A percentile compares a stretch with the other conserved stretches of the same genome.
Conservation (phyloP, 2,113 vertebrate genomes). For the Zosterops borbonicus region DNA sequence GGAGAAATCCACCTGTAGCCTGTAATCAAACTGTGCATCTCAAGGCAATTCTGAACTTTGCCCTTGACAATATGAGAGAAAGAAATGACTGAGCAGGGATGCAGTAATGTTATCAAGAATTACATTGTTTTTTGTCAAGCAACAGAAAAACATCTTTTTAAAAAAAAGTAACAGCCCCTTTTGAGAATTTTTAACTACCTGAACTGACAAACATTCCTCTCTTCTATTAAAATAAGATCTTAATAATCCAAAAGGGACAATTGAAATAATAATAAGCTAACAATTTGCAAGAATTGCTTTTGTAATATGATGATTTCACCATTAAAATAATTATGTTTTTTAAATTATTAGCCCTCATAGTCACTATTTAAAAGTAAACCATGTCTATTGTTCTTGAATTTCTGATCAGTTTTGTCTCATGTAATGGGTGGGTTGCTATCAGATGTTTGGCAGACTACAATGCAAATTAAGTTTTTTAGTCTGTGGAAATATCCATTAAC, state of each 20-base stretch:
- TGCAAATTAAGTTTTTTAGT: constrained; percentile 23
- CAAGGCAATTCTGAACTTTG: neutral
- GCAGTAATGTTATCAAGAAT: neutral
- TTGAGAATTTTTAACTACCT: neutral
- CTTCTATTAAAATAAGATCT: neutral
- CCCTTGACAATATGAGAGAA: neutral
- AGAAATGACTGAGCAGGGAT: neutral
- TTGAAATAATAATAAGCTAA: neutral
- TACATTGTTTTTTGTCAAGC: neutral
- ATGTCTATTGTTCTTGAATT: neutral
- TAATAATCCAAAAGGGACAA: neutral
- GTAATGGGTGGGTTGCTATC: neutral
- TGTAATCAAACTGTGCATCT: neutral
- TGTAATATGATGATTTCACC: neutral
- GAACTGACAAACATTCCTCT: neutral
- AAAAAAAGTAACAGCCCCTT: accelerated
- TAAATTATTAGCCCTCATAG: neutral
- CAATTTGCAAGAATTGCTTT: neutral
- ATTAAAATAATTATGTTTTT: neutral
- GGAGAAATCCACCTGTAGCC: neutral
- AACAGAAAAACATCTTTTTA: neutral
- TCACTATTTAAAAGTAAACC: neutral
- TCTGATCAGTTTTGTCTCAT: neutral
- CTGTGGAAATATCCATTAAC: neutral
- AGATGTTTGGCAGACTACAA: constrained; percentile 32